Base-by-base conservation (phyloP, 2,888 invertebrate genomes). In the Theretra japonica region DNA sequence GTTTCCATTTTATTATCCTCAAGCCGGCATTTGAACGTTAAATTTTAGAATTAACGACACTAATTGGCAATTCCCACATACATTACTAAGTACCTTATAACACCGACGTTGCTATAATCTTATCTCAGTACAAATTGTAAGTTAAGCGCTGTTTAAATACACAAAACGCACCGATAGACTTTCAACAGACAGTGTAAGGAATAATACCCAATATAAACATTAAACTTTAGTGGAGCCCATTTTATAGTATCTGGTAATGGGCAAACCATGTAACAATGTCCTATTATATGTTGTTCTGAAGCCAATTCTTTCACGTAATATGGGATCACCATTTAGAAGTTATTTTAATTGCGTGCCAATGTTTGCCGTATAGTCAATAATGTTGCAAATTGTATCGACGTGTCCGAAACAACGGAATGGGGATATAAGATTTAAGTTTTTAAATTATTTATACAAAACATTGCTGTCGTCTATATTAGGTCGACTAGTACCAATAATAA, bases 261-360 rank as follows among this genome's bases (percentile, higher is more conserved):
- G 86, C 82, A 91, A 95, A 94, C 85, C 94, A 85, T 95, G 95
- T 91, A 85, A 84, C 88, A 84, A 83, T 86, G 86, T 87, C 82
- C 79, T 80, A 79, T 79, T 65, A 65, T 65, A 65, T 65, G 65
- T 65, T 48, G 48, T 3, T n/a, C 41, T 78, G 77, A 85, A 83
- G 79, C 80, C 79, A 83, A 86, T 87, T 84, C 86, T 88, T 86
- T 86, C 81, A 78, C 81, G 79, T 82, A 83, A 82, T 83, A 84
- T 80, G 82, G 80, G 81, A 87, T 84, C 75, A 81, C 83, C 81
- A 78, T 82, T 85, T 86, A 85, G 83, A 87, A 84, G 82, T 80
- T 81, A 84, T 86, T 87, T 87, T 86, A 86, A 88, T 84, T 84
- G 81, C 80, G 80, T 77, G 76, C 76, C 76, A 78, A 75, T 74